phyloP scores from a whole-genome alignment of 2,888 invertebrate species.

The Platycnemis pennipes region DNA sequence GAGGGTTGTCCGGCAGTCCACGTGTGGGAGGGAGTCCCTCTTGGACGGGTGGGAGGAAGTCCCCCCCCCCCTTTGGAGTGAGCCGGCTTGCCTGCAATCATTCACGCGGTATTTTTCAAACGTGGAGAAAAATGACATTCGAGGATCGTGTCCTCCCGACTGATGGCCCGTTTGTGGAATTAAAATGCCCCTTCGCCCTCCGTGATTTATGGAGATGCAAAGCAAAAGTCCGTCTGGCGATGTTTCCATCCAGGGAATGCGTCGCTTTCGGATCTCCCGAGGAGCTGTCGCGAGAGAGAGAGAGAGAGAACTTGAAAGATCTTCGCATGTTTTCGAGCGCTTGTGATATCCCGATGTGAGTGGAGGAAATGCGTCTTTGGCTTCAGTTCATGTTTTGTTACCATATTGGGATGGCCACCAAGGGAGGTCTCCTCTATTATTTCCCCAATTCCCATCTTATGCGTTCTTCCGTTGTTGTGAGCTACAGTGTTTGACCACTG shows the following conservation, averaged over 20 bases:
- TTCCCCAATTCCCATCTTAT: not conserved
- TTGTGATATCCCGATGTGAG: not conserved
- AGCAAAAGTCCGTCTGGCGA: not conserved
- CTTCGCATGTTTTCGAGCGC: not conserved
- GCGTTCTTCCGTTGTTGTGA: too few species aligned
- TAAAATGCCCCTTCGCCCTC: not conserved
- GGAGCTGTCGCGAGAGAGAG: not conserved
- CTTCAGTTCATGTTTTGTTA: not conserved
- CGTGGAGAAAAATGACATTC: not conserved
- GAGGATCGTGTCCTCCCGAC: not conserved
- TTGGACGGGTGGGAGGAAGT: not conserved
- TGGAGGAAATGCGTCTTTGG: not conserved
- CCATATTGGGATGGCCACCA: not conserved
- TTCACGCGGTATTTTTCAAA: not conserved
- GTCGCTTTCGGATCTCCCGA: not conserved
- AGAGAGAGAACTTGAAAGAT: not conserved
- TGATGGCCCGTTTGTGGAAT: not conserved
- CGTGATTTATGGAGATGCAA: not conserved
- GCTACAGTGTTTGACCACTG: too few species aligned
- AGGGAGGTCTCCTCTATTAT: not conserved
- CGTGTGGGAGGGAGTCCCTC: not conserved
- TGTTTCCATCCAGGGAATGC: not conserved
- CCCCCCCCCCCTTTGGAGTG: not conserved
- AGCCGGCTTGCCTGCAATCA: not conserved
- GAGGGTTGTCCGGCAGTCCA: too few species aligned